Evolutionary conservation across 2,888 invertebrate species (phyloP).

Genomic region (Sinelater perroti): DNA sequence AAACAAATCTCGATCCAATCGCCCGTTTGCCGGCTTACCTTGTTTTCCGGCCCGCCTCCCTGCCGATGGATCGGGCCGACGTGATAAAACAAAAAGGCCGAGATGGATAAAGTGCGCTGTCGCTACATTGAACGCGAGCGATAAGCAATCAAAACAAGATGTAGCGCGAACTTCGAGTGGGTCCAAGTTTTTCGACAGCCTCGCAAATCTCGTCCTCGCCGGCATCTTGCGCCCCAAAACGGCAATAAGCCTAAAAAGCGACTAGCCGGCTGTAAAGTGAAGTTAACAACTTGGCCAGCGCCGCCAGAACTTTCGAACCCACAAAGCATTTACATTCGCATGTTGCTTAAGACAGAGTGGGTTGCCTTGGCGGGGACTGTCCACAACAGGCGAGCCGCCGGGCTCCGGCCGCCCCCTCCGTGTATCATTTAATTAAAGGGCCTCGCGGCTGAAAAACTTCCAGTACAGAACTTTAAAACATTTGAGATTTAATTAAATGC

Average conservation of each 20-base stretch:
- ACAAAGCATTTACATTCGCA: conserved; percentile 24
- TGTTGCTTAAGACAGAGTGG: conserved; percentile 11
- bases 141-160: conserved; percentile 33
- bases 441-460: no score
- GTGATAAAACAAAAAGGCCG: conserved; percentile 24
- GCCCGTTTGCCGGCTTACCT: not conserved
- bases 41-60: not conserved
- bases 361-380: not conserved
- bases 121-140: conserved; percentile 27
- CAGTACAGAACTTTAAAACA: no score
- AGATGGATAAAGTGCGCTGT: conserved; percentile 17
- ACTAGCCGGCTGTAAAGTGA: conserved; percentile 27
- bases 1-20: no score
- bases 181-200: conserved; percentile 25
- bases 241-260: conserved; percentile 26
- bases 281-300: conserved; percentile 23
- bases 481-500: no score
- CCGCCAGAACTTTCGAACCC: conserved; percentile 19
- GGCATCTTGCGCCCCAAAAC: conserved; percentile 13
- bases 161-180: conserved; percentile 19
- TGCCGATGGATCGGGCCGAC: no score
- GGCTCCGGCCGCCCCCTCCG: no score
- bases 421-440: no score
- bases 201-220: conserved; percentile 17
- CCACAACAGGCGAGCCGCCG: not conserved